phyloP scores from a whole-genome alignment of 2,888 invertebrate species.

The Ctenicera cuprea region DNA sequence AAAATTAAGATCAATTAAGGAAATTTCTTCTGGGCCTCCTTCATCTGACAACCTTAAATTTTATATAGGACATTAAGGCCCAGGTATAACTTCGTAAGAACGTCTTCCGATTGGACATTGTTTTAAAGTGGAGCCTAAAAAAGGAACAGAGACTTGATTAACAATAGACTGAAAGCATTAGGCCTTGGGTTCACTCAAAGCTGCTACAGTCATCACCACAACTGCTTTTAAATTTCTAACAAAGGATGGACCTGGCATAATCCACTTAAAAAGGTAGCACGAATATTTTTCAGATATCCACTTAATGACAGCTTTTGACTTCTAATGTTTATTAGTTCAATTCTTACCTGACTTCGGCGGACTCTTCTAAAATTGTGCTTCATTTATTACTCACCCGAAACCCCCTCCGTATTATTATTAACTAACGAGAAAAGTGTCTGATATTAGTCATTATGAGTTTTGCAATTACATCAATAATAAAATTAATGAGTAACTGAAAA shows the following conservation, averaged over 20 bases:
- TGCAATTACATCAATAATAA: too few species aligned
- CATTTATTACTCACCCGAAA: conserved; percentile 1
- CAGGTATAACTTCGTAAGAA: conserved; percentile 22
- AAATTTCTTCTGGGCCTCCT: not conserved
- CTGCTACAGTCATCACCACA: conserved; percentile 55
- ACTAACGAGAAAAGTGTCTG: too few species aligned
- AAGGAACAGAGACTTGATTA: conserved; percentile 44
- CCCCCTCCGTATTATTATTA: not conserved
- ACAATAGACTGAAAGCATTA: conserved; percentile 56
- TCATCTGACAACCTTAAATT: not conserved
- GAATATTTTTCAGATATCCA: conserved; percentile 65
- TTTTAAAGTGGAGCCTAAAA: conserved; percentile 59
- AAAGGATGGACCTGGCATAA: conserved; percentile 67
- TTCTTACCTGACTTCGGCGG: conserved; percentile 44
- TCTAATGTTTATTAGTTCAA: conserved; percentile 54
- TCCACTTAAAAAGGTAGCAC: conserved; percentile 71
- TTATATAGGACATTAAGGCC: not conserved
- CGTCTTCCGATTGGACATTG: conserved; percentile 60
- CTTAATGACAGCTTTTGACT: conserved; percentile 66
- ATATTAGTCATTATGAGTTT: too few species aligned
- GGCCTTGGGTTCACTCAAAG: conserved; percentile 57
- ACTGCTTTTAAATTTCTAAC: conserved; percentile 62
- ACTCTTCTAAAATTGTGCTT: conserved; percentile 17
- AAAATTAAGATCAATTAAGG: not conserved
- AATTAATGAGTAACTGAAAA: too few species aligned